Percentiles rank a stretch among this genome's conserved stretches.
phyloP scores from a whole-genome alignment of 1,140 invertebrate genomes.

The Anoplolepis gracilipes region DNA sequence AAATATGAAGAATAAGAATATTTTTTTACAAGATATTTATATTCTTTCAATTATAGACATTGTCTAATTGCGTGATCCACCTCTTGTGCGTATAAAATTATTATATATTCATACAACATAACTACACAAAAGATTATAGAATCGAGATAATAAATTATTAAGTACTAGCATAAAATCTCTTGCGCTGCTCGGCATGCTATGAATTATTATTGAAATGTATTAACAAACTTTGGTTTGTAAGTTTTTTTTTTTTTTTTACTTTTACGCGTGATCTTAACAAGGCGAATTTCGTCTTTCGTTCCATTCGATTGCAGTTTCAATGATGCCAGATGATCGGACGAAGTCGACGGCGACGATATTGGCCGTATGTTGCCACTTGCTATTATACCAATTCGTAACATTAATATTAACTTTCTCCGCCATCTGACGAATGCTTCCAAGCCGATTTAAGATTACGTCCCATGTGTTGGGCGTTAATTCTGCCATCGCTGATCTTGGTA shows the following conservation, averaged over 20 bases:
- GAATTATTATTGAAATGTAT: background rate
- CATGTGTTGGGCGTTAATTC: conserved; percentile 87
- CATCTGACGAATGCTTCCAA: conserved; percentile 86
- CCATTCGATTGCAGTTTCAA: conserved; percentile 87
- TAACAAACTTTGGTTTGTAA: conserved; percentile 16
- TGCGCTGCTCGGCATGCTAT: background rate
- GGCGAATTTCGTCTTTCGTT: conserved; percentile 81
- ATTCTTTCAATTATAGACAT: conserved; percentile 3
- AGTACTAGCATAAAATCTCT: conserved; percentile 35
- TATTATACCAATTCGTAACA: conserved; percentile 87
- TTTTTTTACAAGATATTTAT: background rate
- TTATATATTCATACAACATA: conserved; percentile 14
- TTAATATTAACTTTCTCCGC: conserved; percentile 87
- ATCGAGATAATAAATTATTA: conserved; percentile 45
- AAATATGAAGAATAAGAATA: background rate
- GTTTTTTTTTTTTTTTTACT: conserved; percentile 10
- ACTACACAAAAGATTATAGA: background rate
- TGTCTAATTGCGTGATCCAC: background rate
- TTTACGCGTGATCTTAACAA: conserved; percentile 46
- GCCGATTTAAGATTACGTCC: conserved; percentile 86
- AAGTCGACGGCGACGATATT: conserved; percentile 89
- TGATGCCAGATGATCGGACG: conserved; percentile 86
- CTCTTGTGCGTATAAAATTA: background rate
- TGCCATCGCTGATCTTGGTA: conserved; percentile 88
- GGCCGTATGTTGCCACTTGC: conserved; percentile 85